Conservation (phyloP, 2,797 vertebrate species). For the Vipera ursinii region DNA sequence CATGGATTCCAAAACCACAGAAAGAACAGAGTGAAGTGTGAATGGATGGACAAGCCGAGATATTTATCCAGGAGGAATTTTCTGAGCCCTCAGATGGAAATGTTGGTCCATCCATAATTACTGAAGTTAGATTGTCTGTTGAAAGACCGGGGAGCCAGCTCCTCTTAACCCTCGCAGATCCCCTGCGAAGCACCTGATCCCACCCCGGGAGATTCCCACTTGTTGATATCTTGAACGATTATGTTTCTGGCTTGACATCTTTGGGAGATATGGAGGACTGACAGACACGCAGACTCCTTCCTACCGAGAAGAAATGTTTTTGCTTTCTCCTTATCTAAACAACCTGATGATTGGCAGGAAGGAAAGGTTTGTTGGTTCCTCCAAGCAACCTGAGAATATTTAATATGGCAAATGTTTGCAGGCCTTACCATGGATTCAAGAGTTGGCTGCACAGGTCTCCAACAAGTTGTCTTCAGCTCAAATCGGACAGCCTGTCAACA, state of each 20-base stretch:
- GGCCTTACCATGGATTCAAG: constrained; percentile 71
- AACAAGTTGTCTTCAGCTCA: constrained; percentile 59
- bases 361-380: constrained; percentile 16
- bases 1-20: constrained; percentile 54
- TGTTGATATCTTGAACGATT: not conserved
- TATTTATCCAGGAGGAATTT: constrained; percentile 40
- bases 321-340: constrained; percentile 31
- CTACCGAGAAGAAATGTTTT: constrained; percentile 25
- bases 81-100: not conserved
- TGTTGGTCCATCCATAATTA: not conserved
- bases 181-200: not conserved
- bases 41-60: constrained; percentile 57
- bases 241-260: constrained; percentile 11
- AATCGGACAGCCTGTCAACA: constrained; percentile 69
- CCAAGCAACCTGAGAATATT: not conserved
- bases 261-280: constrained; percentile 29
- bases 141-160: not conserved
- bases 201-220: not conserved
- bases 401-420: constrained; percentile 47
- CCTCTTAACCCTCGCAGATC: not conserved
- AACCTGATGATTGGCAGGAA: not conserved
- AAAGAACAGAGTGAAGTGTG: constrained; percentile 60
- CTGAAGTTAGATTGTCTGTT: constrained; percentile 43
- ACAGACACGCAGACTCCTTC: not conserved
- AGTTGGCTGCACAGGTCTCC: constrained; percentile 60